Base-by-base conservation (phyloP, 2,797 vertebrate species). In the Sebastolobus alascanus region DNA sequence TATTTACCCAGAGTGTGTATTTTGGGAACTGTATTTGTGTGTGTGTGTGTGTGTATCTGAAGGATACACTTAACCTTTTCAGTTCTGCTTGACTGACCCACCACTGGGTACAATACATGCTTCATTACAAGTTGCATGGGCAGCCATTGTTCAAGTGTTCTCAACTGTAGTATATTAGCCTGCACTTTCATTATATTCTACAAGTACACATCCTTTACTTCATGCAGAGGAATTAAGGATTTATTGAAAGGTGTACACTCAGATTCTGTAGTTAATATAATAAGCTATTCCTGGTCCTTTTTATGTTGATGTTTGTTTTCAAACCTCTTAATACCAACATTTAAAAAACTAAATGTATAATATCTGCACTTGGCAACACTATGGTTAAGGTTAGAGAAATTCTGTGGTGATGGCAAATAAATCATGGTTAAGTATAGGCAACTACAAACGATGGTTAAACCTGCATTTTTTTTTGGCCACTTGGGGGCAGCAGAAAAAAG, bases 1-100 rank as follows among this genome's bases (percentile, higher is more conserved):
- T 84, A 58, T 78, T 80, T 77, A 68, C 54, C 22, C 35, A 9
- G 38, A 18, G 16, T 59, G 73, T 76, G 52, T 73, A 29, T 72
- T 69, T 70, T 38, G 7, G 56, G 35, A 6, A 52, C 18, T 75
- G 31, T 52, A 18, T 52, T 11, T 43, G 29, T 50, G 20, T 81
- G 25, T 35, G 13, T 80, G n/a, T 50, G 20, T 81, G 25, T 35
- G 13, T 80, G n/a, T 69, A 8, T 65, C 4, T 72, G 66, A 74
- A 71, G 35, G 74, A 20, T 73, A 6, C 10, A 22, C 46, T 75
- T 52, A 38, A 55, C 31, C 38, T 54, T 12, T 22, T 68, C n/a
- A 29, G 63, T 75, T 52, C 37, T 29, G 9, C 16, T 52, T 29
- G 71, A 68, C 12, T 29, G 71, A 68, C 12, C 20, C 18, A 59